Evolutionary conservation across 2,113 vertebrate genomes (phyloP).

Genomic region (Ptyas mucosa): DNA sequence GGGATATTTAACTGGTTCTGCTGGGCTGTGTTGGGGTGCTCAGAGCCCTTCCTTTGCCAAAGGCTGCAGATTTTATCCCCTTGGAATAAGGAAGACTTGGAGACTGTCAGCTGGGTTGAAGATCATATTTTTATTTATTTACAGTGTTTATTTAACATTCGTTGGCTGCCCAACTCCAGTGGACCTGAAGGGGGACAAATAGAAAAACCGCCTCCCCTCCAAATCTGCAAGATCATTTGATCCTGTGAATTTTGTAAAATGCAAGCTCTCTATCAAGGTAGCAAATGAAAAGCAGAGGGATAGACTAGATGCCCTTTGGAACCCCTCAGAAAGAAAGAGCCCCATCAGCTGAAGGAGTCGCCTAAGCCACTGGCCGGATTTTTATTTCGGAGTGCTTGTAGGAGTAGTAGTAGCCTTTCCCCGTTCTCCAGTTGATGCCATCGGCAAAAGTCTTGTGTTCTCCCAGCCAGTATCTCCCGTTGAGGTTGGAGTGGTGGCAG

Average conservation of each 20-base stretch:
- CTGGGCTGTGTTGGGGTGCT: no score
- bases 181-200: neutral
- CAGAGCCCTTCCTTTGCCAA: no score
- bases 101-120: no score
- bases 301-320: neutral
- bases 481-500: neutral
- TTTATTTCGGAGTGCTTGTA: constrained; percentile 5
- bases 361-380: neutral
- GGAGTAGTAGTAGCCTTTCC: neutral
- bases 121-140: no score
- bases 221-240: neutral
- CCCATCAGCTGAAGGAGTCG: neutral
- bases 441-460: neutral
- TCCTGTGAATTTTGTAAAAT: neutral
- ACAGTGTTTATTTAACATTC: no score
- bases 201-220: neutral
- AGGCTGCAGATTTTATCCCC: no score
- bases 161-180: neutral
- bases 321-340: neutral
- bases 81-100: no score
- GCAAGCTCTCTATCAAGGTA: neutral
- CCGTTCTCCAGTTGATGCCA: neutral
- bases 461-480: neutral
- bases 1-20: no score
- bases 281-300: neutral